These are phyloP conservation scores for Noctua janthina DNA, from an alignment of 2,888 invertebrate species.

Conservation along the genomic window DNA sequence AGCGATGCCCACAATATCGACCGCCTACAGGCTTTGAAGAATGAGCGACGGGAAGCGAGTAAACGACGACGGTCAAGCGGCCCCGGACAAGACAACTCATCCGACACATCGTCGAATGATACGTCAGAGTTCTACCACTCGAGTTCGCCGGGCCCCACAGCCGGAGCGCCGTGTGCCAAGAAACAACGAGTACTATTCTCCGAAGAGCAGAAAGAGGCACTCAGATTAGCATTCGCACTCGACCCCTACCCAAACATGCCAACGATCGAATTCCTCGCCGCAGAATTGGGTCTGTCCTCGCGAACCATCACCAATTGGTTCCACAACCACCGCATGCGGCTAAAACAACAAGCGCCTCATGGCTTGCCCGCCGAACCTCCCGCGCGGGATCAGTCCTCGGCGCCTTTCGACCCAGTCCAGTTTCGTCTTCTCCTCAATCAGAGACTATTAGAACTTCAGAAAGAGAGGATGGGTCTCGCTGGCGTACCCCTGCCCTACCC, in stretches of 20 bases:
- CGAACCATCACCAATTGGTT: slow-evolving; percentile 99
- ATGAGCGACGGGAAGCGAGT: slow-evolving; percentile 97
- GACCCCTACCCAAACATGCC: slow-evolving; percentile 99
- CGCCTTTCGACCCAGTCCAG: slow-evolving; percentile 97
- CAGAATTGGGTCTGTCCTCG: slow-evolving; percentile 96
- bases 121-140: slow-evolving; percentile 97
- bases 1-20: slow-evolving; percentile 98
- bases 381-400: slow-evolving; percentile 93
- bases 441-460: slow-evolving; percentile 96
- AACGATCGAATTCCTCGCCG: slow-evolving; percentile 98
- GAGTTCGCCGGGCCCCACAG: slow-evolving; percentile 94
- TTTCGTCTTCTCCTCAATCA: slow-evolving; percentile 97
- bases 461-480: slow-evolving; percentile 95
- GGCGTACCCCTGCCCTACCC: slow-evolving; percentile 94
- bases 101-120: slow-evolving; percentile 96
- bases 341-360: slow-evolving; percentile 97
- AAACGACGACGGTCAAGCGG: slow-evolving; percentile 96
- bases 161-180: slow-evolving; percentile 96
- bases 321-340: slow-evolving; percentile 99
- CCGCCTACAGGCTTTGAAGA: slow-evolving; percentile 96
- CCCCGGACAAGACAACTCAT: slow-evolving; percentile 96
- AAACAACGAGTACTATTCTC: slow-evolving; percentile 99
- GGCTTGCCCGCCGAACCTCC: slow-evolving; percentile 94
- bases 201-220: slow-evolving; percentile 99
- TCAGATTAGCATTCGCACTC: slow-evolving; percentile 97